Evolutionary conservation across 2,797 vertebrate species (phyloP), one percentile per base, ranked within the genome.

Genomic region (Thunnus albacares): DNA sequence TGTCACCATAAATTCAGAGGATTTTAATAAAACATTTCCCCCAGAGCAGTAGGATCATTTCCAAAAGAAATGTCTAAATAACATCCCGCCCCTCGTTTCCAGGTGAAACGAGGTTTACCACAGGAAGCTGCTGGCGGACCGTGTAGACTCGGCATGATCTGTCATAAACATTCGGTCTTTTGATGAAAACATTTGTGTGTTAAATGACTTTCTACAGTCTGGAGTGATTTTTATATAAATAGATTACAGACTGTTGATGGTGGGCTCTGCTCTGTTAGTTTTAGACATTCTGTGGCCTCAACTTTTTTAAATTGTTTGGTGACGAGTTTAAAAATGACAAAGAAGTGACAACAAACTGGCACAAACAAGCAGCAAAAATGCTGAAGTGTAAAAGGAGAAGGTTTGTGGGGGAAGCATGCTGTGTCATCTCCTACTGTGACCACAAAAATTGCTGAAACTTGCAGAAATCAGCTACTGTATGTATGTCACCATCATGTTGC

Each of bases 121-220:
- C 26, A 67, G 33, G 63, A 77, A 78, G 45, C 22, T 49, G 55
- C 33, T 22, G 30, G 24, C 66, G 13, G 33, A 18, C 26, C 18
- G 6, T 17, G 18, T 53, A 52, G 18, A 63, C 28, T 57, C 57
- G 5, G 45, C 28, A 73, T 35, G 18, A 63, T 26, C 53, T 61
- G 5, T 47, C 28, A 73, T 43, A 52, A 61, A 60, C 18, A 10
- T 81, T 26, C 30, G 18, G 18, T 67, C 15, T 65, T 33, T 17
- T 17, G 6, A 17, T 6, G 11, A 24, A 41, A 43, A 26, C 1
- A 20, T 33, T 33, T 47, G 3, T 43, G 6, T 28, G 30, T 62
- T 51, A 33, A 56, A 56, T 28, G 10, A 28, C 2, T 0, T 7
- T 52, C 30, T 41, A 28, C 15, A 18, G 33, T 64, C 22, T 28